These are phyloP conservation scores for Eira barbara DNA, from an alignment of 2,113 vertebrate genomes.

Conservation along the genomic window DNA sequence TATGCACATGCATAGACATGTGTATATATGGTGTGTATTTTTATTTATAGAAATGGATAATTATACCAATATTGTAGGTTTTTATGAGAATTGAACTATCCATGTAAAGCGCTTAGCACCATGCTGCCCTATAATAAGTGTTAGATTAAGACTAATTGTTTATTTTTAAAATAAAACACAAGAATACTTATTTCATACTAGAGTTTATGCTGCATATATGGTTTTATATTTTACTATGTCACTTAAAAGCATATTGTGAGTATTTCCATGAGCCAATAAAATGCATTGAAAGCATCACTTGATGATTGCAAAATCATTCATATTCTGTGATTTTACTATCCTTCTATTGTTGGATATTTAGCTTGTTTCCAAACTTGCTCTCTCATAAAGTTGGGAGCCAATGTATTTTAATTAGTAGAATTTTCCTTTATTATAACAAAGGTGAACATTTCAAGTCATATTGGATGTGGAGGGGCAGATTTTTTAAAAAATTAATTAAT, in stretches of 20 bases:
- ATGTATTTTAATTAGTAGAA: background rate
- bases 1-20: background rate
- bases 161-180: background rate
- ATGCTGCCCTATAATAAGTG: background rate
- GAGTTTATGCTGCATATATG: background rate
- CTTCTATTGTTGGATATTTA: background rate
- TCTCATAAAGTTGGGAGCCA: background rate
- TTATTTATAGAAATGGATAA: background rate
- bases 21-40: background rate
- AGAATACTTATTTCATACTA: background rate
- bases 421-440: background rate
- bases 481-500: background rate
- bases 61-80: background rate
- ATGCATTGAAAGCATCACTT: background rate
- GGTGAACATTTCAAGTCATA: background rate
- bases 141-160: background rate
- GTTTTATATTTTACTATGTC: background rate
- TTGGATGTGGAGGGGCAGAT: background rate
- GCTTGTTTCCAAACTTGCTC: background rate
- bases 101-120: background rate
- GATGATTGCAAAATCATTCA: background rate
- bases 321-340: background rate
- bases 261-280: background rate
- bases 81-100: background rate
- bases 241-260: background rate